Percentiles rank a stretch among this genome's conserved stretches.
Conservation (phyloP, 2,113 vertebrate genomes). For the Syrmaticus mikado region DNA sequence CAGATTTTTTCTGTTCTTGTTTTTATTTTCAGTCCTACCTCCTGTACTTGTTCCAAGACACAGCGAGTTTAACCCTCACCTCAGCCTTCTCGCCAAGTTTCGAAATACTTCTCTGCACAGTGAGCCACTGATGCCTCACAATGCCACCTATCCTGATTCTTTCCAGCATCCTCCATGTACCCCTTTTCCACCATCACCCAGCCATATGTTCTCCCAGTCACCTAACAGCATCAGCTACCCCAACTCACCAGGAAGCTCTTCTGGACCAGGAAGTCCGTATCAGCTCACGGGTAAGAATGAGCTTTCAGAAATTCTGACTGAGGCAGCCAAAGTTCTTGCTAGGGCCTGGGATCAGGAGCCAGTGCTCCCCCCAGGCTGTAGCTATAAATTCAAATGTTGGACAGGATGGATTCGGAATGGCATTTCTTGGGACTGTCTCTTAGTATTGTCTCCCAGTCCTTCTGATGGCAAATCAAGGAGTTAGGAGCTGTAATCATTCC, state of each 20-base stretch:
- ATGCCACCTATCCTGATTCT: constrained; percentile 93
- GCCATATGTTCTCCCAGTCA: constrained; percentile 84
- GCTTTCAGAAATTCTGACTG: not conserved
- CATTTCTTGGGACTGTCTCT: not conserved
- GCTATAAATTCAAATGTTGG: not conserved
- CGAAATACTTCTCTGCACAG: constrained; percentile 91
- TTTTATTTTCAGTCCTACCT: constrained; percentile 86
- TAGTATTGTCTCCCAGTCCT: not conserved
- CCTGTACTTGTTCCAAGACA: constrained; percentile 96
- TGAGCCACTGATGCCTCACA: constrained; percentile 95
- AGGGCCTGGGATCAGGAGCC: not conserved
- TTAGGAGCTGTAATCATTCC: not conserved
- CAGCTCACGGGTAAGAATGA: constrained; percentile 85
- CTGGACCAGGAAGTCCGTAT: constrained; percentile 89
- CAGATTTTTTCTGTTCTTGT: not conserved
- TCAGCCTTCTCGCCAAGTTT: constrained; percentile 95
- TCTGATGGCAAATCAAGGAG: not conserved
- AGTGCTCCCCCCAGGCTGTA: not conserved
- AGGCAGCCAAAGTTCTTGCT: not conserved
- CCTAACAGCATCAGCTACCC: constrained; percentile 86
- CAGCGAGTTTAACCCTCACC: constrained; percentile 97
- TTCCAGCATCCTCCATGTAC: constrained; percentile 88
- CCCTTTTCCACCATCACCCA: constrained; percentile 82
- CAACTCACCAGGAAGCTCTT: constrained; percentile 87
- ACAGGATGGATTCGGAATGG: not conserved